Base-by-base conservation (phyloP, 1,140 invertebrate species). In the Ruditapes philippinarum region DNA sequence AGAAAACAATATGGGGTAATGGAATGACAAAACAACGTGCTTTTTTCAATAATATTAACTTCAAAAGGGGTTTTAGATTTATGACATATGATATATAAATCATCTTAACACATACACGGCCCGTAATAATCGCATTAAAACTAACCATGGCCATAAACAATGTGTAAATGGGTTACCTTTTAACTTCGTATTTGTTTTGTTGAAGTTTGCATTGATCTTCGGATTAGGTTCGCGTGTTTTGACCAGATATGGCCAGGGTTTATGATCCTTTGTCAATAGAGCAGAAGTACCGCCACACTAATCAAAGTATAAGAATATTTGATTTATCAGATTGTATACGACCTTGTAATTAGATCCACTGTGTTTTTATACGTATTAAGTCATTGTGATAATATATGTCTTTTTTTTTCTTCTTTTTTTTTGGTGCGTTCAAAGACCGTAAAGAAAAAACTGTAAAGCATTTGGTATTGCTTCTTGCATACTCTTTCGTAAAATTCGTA, bases 261-360 rank as follows among this genome's bases (percentile, higher is more conserved):
- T 54, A 4, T 88, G 85, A 88, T 88, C 74, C 76, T 68, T 49
- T 88, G 74, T 88, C 85, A 88, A 80, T 88, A 80, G 33, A 60
- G 51, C 54, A 54, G 14, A 5, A 22, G 70, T 68, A 49, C 42
- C 85, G 62, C 51, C 38, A 80, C 74, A 88, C 22, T 70, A 88
- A 88, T 88, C 85, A 88, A 88, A 88, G 85, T 25, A 45, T 19
- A 33, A 14, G 19, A 28, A 88, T 65, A 68, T 80, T 70, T 57
- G 42, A 45, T 80, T 70, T 70, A 78, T 88, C 74, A 65, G 85
- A 88, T 88, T 45, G 80, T 54, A 62, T 42, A n/a, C 22, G 42
- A 51, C 28, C 42, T 88, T 31, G 85, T 45, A 88, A 88, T 79
- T 38, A 33, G 73, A 68, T 25, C 36, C 49, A 49, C 54, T n/a